Evolutionary conservation across 2,113 vertebrate genomes (phyloP), one percentile per base, ranked within the genome.

Genomic region (Ornithorhynchus anatinus): DNA sequence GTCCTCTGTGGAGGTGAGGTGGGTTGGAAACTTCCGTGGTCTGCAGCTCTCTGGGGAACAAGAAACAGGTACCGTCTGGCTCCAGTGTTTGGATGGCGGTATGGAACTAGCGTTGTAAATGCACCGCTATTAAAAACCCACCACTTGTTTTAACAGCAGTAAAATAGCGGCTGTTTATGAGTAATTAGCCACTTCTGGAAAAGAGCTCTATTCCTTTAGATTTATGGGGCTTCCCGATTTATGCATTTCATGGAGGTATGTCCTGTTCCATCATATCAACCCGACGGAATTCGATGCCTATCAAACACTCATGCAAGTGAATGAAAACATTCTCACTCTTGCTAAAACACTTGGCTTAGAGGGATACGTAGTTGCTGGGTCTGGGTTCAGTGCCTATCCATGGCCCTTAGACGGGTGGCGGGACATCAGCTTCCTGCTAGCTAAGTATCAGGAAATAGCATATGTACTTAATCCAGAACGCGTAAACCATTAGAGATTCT

Each of bases 131-230:
- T 80, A 78, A 82, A 80, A 80, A 69, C 23, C 71, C 59, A 74
- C 79, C 63, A 63, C 74, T 60, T 71, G 60, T 69, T 79, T 76
- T 57, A 76, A 62, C 11, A 4, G 71, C 79, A 56, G 25, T 82
- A 72, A 81, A 79, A 69, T 79, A 60, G 68, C 61, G 60, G 42
- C 75, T 85, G 59, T 85, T 79, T 79, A 73, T 71, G 71, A 87
- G 74, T 84, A 82, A 84, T 85, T 82, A 80, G 71, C 57, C 65
- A 72, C 71, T 72, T 76, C 61, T 83, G 68, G 64, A 87, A 88
- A 85, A 69, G 72, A 82, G 51, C 68, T 51, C 33, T 66, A 36
- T 78, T 54, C 51, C 75, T 84, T 81, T 82, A 82, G 88, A 88
- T 84, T 79, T 79, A 82, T 85, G 69, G 32, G 77, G 57, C 75